Conservation (phyloP, 2,113 vertebrate species). For the Hippocampus guttulatus region DNA sequence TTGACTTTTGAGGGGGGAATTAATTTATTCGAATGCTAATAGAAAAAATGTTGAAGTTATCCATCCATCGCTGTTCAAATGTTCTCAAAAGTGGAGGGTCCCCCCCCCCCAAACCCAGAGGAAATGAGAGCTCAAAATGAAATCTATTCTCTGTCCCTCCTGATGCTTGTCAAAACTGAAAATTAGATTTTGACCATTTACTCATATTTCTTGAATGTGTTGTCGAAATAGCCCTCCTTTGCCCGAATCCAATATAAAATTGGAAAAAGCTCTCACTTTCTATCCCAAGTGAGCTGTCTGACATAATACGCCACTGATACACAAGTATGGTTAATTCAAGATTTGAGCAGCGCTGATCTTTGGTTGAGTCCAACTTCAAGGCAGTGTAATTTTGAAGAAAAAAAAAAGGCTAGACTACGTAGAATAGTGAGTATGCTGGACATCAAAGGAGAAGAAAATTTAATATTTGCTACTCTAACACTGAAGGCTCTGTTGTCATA, state of each 20-base stretch:
- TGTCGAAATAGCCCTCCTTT: background rate
- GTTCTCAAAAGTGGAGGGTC: background rate
- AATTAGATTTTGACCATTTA: conserved; percentile 3
- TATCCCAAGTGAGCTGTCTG: background rate
- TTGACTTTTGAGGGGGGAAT: background rate
- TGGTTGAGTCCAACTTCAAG: background rate
- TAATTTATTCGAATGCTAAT: background rate
- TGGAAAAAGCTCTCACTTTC: background rate
- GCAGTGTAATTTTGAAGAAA: no score
- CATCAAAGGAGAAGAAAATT: no score
- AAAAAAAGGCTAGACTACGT: no score
- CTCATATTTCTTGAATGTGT: background rate
- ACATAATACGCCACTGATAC: background rate
- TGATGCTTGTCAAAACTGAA: conserved; percentile 2
- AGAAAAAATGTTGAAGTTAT: background rate
- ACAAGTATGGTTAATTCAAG: background rate
- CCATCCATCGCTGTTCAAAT: background rate
- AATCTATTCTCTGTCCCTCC: background rate
- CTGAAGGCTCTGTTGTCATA: no score
- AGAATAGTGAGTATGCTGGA: no score
- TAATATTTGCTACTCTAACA: no score
- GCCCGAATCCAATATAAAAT: conserved; percentile 1
- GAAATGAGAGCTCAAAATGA: conserved; percentile 4
- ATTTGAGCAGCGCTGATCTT: background rate
- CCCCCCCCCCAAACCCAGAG: background rate